Evolutionary conservation across 2,797 vertebrate species (phyloP), one percentile per base, ranked within the genome.

Genomic region (Hypotaenidia okinawae): DNA sequence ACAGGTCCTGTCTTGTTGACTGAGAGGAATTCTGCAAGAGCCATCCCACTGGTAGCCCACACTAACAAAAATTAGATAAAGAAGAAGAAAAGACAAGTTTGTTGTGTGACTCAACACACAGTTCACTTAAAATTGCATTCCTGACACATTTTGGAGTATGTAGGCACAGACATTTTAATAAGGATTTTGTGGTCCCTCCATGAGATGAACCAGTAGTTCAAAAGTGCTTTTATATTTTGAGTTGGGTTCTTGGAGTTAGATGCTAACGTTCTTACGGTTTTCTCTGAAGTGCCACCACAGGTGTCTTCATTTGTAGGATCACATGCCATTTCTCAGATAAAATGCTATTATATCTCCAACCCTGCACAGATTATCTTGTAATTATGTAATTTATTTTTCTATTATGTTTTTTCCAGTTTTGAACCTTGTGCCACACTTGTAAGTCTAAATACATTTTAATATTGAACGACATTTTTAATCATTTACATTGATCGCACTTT

Each of bases 31-130:
- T 68, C 69, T 92, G 25, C 16, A 45, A 77, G 13, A 67, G 5
- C 5, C 13, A 21, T 18, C 52, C 11, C 17, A 63, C 15, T 49
- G 61, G 11, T 25, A 19, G 37, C 24, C 28, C 67, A 39, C 0
- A 0, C 5, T 41, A 80, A 63, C 10, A 86, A 78, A 88, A 85
- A 28, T 2, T 0, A 0, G 45, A 5, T 24, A 68, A 77, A 86
- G 39, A 49, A 10, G n/a, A 85, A 86, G 28, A 54, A 35, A 57
- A 49, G n/a, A 67, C 14, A 23, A 2, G 0, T 35, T 51, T 67
- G 8, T 41, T 67, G 9, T 33, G 30, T 61, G 52, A 67, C 39
- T 78, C 32, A 67, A 58, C 43, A 62, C 8, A 32, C 5, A 43
- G 13, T 73, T 82, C 52, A 28, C 25, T 69, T 69, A 33, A 83